Conservation (phyloP, 2,888 invertebrate species). For the Spodoptera exigua region DNA sequence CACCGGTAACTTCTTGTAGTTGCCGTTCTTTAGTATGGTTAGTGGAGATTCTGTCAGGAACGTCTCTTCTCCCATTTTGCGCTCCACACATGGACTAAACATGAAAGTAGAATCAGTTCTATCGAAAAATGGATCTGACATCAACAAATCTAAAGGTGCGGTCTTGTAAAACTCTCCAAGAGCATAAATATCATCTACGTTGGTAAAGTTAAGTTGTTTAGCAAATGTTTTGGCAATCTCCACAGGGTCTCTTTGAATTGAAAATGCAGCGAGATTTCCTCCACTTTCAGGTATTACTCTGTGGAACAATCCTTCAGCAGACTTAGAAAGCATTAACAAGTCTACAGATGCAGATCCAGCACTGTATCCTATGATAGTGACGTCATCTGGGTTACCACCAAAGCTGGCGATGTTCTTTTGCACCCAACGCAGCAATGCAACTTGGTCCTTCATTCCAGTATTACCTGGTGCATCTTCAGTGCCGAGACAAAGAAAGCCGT, state of each 20-base stretch:
- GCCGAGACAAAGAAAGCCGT: conserved; percentile 46
- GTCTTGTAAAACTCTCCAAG: conserved; percentile 72
- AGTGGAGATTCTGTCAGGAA: conserved; percentile 67
- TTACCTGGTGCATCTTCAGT: conserved; percentile 70
- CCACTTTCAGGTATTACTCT: conserved; percentile 73
- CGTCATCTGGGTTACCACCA: conserved; percentile 72
- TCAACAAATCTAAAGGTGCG: conserved; percentile 60
- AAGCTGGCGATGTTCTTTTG: conserved; percentile 69
- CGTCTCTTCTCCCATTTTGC: conserved; percentile 53
- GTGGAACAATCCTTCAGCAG: conserved; percentile 65
- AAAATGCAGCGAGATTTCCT: conserved; percentile 59
- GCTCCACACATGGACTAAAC: conserved; percentile 64
- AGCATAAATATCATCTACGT: conserved; percentile 64
- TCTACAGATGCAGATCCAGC: conserved; percentile 69
- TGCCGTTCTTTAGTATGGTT: conserved; percentile 63
- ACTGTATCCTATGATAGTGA: conserved; percentile 69
- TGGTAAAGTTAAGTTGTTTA: conserved; percentile 55
- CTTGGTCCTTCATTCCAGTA: conserved; percentile 74
- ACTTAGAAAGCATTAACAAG: conserved; percentile 66
- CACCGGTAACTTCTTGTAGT: conserved; percentile 66
- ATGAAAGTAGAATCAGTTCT: conserved; percentile 47
- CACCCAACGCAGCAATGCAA: conserved; percentile 71
- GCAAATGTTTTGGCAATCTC: conserved; percentile 64
- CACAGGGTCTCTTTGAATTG: conserved; percentile 65
- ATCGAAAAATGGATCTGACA: conserved; percentile 43